These are phyloP conservation scores for Macroramphosus scolopax DNA, from an alignment of 2,797 vertebrate genomes.

Conservation along the genomic window DNA sequence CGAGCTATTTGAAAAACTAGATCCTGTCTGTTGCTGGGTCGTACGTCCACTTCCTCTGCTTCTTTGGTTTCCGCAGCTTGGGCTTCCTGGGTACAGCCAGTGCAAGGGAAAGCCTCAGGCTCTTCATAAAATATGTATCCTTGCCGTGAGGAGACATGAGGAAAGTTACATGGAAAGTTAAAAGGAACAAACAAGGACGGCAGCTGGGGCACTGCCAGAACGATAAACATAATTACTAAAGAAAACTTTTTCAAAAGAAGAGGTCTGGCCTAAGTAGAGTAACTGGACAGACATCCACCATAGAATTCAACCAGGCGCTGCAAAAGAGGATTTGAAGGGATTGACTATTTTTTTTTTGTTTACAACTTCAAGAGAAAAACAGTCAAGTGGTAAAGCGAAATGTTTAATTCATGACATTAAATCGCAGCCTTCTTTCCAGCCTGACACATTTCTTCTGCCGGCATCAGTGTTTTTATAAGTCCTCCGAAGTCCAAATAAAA, in stretches of 20 bases:
- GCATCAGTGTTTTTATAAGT: conserved; percentile 28
- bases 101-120: conserved; percentile 72
- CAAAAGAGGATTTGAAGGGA: conserved; percentile 38
- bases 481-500: conserved; percentile 14
- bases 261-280: conserved; percentile 30
- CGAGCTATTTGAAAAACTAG: conserved; percentile 46
- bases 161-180: conserved; percentile 70
- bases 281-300: conserved; percentile 27
- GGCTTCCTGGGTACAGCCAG: conserved; percentile 54
- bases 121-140: conserved; percentile 77
- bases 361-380: conserved; percentile 19
- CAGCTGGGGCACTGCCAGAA: conserved; percentile 54
- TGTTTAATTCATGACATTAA: conserved; percentile 46
- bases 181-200: conserved; percentile 65
- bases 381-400: conserved; percentile 34
- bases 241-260: conserved; percentile 52
- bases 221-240: conserved; percentile 63
- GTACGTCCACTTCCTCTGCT: conserved; percentile 54
- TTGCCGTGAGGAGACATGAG: conserved; percentile 71
- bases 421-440: conserved; percentile 6
- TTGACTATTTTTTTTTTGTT: conserved; percentile 14
- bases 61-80: conserved; percentile 52
- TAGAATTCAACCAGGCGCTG: conserved; percentile 24
- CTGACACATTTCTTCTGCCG: conserved; percentile 21
- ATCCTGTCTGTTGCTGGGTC: conserved; percentile 41